phyloP scores from a whole-genome alignment of 1,140 invertebrate species.

The Oncopodura yosiiana region DNA sequence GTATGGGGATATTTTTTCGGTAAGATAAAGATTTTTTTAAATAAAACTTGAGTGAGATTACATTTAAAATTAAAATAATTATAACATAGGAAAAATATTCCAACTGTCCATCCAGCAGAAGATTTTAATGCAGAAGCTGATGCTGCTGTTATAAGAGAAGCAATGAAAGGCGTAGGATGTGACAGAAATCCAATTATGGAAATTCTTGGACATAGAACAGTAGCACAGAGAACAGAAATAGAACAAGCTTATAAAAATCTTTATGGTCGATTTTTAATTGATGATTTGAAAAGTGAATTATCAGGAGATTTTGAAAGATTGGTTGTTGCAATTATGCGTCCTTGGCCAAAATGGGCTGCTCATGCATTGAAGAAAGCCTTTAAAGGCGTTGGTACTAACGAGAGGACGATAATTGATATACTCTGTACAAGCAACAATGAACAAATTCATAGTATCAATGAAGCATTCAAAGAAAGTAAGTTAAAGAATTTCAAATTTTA shows the following conservation, averaged over 20 bases:
- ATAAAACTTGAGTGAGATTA: too few relatives aligned
- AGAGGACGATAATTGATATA: conserved; percentile 81
- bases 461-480: conserved; percentile 85
- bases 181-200: conserved; percentile 86
- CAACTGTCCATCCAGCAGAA: conserved; percentile 71
- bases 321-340: too few relatives aligned
- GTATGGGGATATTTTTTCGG: too few relatives aligned
- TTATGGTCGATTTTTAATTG: too few relatives aligned
- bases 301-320: too few relatives aligned
- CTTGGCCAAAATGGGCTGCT: too few relatives aligned
- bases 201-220: conserved; percentile 71
- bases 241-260: conserved; percentile 79
- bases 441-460: conserved; percentile 78
- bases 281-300: too few relatives aligned
- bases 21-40: too few relatives aligned
- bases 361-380: conserved; percentile 78
- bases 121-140: conserved; percentile 77
- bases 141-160: conserved; percentile 74
- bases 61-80: too few relatives aligned
- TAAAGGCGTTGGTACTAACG: conserved; percentile 85
- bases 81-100: too few relatives aligned
- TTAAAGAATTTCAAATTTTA: too few relatives aligned
- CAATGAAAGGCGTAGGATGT: conserved; percentile 86
- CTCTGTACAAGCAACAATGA: conserved; percentile 74
- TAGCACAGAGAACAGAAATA: conserved; percentile 80